Base-by-base conservation (phyloP, 2,797 vertebrate genomes). In the Nannoperca obscura region DNA sequence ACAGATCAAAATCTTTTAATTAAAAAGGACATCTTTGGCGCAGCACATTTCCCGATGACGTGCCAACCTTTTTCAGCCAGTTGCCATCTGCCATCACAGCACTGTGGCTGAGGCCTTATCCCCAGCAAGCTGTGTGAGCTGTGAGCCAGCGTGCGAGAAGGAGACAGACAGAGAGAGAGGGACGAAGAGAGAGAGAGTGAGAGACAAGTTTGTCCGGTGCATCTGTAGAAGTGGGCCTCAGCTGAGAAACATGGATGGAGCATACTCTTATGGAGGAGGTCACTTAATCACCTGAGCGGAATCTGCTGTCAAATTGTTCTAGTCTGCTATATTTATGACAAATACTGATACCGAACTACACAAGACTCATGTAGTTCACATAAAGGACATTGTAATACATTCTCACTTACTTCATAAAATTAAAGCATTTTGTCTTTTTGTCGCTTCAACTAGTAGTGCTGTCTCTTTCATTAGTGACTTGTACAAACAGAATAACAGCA, bases 1-100 rank as follows among this genome's bases (percentile, higher is more conserved):
- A 74, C 90, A 91, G 91, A 94, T 94, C 90, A 91, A 90, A 94
- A 95, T 93, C 91, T 93, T 93, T 95, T 94, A 93, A 94, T 95
- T 94, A 94, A 95, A 94, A 94, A 90, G 90, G 93, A 92, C 91
- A 93, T 94, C 91, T 94, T 92, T 93, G 90, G 91, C 90, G 89
- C 90, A 85, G 90, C 92, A 93, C 92, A 92, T 94, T 94, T 94
- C 89, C 86, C 80, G 70, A 84, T 91, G 90, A 93, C 72, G 91
- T 91, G 93, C 92, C 93, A 94, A 92, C 87, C 92, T 90, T 91
- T 92, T 87, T 90, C 89, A 93, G 92, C 94, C 94, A 91, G 92
- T 85, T 91, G 91, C 94, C 94, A 94, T 95, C 94, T 95, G 94
- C 88, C 91, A 50, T 91, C 88, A 85, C 90, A 89, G 92, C 87